Percentiles rank a stretch among this genome's conserved stretches.
These are phyloP conservation scores for Brachionus manjavacas DNA, from an alignment of 1,140 invertebrate genomes.

Conservation along the genomic window DNA sequence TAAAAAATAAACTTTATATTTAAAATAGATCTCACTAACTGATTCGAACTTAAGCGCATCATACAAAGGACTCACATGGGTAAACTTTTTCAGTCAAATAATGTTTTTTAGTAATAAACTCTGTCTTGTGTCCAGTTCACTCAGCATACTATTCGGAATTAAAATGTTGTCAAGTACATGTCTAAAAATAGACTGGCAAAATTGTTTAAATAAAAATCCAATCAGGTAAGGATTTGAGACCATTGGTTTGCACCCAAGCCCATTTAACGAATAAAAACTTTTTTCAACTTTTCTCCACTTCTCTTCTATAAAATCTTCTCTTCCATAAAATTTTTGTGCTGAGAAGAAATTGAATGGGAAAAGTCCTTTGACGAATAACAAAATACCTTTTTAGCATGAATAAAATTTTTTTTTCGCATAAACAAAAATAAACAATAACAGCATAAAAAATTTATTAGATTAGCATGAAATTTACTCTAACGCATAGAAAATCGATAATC, in stretches of 20 bases:
- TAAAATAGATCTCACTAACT: neutral
- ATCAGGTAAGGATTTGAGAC: neutral
- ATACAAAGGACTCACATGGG: neutral
- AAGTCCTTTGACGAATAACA: too few relatives aligned
- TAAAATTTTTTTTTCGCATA: too few relatives aligned
- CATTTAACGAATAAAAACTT: neutral
- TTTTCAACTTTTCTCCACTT: slow-evolving; percentile 1
- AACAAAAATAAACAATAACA: too few relatives aligned
- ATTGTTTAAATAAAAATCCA: neutral
- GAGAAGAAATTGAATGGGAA: too few relatives aligned
- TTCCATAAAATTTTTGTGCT: too few relatives aligned
- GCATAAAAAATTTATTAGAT: too few relatives aligned
- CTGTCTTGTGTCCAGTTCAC: neutral
- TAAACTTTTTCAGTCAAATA: neutral
- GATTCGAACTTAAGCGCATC: neutral
- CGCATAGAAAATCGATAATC: too few relatives aligned
- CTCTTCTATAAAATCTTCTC: neutral
- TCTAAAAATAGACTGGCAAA: neutral
- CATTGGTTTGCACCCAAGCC: neutral
- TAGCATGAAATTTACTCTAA: too few relatives aligned
- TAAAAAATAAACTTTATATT: neutral
- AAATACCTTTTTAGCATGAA: too few relatives aligned
- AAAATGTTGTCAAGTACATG: neutral
- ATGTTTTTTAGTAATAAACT: neutral
- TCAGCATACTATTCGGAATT: neutral